Conservation (phyloP, 1,140 invertebrate species). For the Caenorhabditis inopinata region DNA sequence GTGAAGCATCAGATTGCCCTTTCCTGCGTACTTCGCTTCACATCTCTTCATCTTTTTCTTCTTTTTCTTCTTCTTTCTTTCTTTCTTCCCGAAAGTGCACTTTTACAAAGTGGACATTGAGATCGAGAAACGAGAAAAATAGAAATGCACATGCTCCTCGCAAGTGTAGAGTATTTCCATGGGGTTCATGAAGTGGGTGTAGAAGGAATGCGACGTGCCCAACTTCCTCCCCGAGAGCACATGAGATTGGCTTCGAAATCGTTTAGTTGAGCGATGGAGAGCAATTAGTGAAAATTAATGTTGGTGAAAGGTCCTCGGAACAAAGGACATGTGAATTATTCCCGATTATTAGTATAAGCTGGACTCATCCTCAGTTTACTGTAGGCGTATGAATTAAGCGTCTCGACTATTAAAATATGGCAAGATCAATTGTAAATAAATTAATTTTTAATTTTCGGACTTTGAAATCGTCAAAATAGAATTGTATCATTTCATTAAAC, state of each 20-base stretch:
- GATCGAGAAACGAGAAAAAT: neutral
- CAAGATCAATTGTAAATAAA: too few species aligned
- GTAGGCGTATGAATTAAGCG: too few species aligned
- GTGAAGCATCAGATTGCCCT: constrained; percentile 33
- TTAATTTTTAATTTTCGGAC: too few species aligned
- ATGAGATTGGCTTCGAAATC: neutral
- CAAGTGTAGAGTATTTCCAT: neutral
- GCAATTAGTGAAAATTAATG: neutral
- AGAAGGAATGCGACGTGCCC: neutral
- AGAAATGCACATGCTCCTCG: neutral
- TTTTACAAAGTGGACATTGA: constrained; percentile 21
- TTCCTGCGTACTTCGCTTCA: constrained; percentile 16
- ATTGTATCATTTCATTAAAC: too few species aligned
- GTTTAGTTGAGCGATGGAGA: neutral
- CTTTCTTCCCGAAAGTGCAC: constrained; percentile 4
- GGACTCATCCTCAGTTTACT: too few species aligned
- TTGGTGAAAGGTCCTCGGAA: neutral
- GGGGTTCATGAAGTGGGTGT: neutral
- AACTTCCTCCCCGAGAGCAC: neutral
- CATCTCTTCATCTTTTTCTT: neutral
- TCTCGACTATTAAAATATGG: too few species aligned
- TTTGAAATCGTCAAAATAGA: too few species aligned
- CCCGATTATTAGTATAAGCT: too few species aligned
- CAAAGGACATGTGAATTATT: too few species aligned
- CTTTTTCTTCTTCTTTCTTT: neutral